A percentile compares a stretch with the other conserved stretches of the same genome.
These are phyloP conservation scores for Cynaeus angustus DNA, from an alignment of 2,888 invertebrate species.

Conservation along the genomic window DNA sequence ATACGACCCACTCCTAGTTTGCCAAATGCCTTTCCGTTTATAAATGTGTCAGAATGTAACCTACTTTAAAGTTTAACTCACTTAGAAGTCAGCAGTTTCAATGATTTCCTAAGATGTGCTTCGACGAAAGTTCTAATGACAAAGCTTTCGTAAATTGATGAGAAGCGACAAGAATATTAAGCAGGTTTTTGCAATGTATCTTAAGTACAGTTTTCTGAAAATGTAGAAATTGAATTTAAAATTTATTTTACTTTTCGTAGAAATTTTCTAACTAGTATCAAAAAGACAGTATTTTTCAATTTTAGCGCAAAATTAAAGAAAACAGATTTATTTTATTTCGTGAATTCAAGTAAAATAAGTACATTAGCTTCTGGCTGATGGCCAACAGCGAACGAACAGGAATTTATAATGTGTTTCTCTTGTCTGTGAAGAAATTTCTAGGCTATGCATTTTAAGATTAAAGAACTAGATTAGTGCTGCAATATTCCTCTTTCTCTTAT, in stretches of 20 bases:
- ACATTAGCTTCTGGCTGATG: constrained; percentile 49
- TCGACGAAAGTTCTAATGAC: constrained; percentile 23
- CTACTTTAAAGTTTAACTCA: constrained; percentile 54
- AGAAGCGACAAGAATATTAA: constrained; percentile 19
- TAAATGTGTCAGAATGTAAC: constrained; percentile 56
- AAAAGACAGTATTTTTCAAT: too few relatives aligned
- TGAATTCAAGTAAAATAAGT: constrained; percentile 42
- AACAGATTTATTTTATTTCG: too few relatives aligned
- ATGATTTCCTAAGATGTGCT: constrained; percentile 38
- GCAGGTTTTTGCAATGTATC: constrained; percentile 30
- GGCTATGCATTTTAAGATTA: not conserved
- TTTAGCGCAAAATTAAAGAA: too few relatives aligned
- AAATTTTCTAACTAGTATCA: too few relatives aligned
- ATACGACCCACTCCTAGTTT: constrained; percentile 45
- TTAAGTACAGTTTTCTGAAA: not conserved
- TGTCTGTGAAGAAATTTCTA: constrained; percentile 48
- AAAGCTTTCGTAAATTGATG: constrained; percentile 32
- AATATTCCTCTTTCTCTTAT: too few relatives aligned
- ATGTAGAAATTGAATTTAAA: too few relatives aligned
- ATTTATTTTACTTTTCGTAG: too few relatives aligned
- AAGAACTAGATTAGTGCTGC: constrained; percentile 5
- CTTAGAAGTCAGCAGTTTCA: constrained; percentile 49
- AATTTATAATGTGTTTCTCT: constrained; percentile 53
- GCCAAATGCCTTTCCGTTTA: constrained; percentile 57
- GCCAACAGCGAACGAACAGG: constrained; percentile 45